Evolutionary conservation across 2,113 vertebrate genomes (phyloP), one percentile per base, ranked within the genome.

Genomic region (Callocephalon fimbriatum): DNA sequence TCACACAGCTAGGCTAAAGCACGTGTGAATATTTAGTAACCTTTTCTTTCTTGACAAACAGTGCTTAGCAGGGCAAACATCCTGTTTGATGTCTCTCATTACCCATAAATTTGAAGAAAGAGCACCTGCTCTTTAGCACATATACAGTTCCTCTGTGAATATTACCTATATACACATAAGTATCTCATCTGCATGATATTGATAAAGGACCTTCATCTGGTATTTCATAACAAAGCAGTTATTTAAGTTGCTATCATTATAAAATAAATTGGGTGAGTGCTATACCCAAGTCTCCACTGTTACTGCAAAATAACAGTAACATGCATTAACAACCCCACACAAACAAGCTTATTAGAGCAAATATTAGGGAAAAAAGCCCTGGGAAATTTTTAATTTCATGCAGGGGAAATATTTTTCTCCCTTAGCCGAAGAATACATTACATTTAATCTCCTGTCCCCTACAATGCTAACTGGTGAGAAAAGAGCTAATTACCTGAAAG

Each of bases 11-110:
- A 94, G 53, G 37, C 56, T 82, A 71, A 17, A 93, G 50, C 83
- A 76, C 4, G 10, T 32, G 15, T 47, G 84, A 92, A 82, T 91
- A 67, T 84, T 89, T 87, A 88, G 83, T 72, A 97, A 97, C 81
- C 88, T 97, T 95, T 97, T 93, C 84, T 94, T 96, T 93, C 88
- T 83, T 94, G 93, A 86, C 83, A 97, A 97, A 95, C 93, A 94
- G 51, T 95, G 85, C 80, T 97, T 92, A 97, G 80, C 83, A 93
- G 63, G 70, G 54, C 80, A 97, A 97, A 95, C 79, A 95, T 97
- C 65, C 26, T 86, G 72, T 82, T 85, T 88, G 22, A 72, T 80
- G 77, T 73, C 77, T 97, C 93, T 92, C 77, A 74, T 95, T 93
- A 95, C 75, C 62, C 21, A 44, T 50, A 96, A 95, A 88, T 96